phyloP scores from a whole-genome alignment of 2,113 vertebrate species.

The Malurus cyaneus region DNA sequence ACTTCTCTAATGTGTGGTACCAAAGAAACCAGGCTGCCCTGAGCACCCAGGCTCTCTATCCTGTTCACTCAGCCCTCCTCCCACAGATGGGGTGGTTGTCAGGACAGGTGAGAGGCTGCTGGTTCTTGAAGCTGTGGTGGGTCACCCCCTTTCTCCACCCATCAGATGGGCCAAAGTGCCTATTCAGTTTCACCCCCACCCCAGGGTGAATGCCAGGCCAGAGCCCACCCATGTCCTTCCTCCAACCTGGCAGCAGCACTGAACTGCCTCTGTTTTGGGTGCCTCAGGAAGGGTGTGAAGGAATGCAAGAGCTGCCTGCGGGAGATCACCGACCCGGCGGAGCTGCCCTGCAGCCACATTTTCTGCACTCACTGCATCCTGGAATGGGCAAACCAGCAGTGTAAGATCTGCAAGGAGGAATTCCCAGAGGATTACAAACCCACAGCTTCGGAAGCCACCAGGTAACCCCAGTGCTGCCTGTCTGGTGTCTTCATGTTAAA shows the following conservation, averaged over 20 bases:
- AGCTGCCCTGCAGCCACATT: neutral
- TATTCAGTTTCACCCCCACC: neutral
- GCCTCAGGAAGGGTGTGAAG: neutral
- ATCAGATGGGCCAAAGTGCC: neutral
- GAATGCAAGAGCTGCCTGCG: neutral
- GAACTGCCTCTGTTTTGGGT: neutral
- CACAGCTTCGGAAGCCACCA: neutral
- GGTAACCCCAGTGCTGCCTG: neutral
- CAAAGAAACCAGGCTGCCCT: neutral
- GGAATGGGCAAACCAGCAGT: neutral
- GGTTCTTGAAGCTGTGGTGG: neutral
- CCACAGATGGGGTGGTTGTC: neutral
- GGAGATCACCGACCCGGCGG: neutral
- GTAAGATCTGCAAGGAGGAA: neutral
- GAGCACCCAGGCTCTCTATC: neutral
- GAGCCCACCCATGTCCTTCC: rapidly evolving
- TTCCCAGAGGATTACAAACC: neutral
- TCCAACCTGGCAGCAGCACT: neutral
- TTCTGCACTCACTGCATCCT: neutral
- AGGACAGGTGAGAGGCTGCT: neutral
- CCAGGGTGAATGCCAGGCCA: neutral
- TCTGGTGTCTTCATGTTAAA: neutral
- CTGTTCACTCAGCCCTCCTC: neutral
- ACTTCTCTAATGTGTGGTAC: neutral
- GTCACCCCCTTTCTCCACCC: neutral